Evolutionary conservation across 2,113 vertebrate species (phyloP).

Genomic region (Gavialis gangeticus): DNA sequence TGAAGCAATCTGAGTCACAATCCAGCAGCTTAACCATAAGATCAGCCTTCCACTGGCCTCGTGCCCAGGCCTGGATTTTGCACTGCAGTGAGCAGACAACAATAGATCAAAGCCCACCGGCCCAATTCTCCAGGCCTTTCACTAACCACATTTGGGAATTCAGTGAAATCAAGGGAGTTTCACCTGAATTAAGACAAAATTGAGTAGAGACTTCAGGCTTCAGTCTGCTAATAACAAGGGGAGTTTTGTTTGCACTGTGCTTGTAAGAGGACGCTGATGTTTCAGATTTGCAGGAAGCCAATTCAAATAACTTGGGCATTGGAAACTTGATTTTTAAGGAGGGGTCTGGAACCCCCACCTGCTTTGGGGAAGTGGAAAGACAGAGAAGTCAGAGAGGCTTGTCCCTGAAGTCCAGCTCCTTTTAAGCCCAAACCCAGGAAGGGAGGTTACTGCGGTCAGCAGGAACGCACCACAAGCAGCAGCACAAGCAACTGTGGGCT

Average conservation of each 20-base stretch:
- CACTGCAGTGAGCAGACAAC: neutral
- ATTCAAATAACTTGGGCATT: fast-evolving
- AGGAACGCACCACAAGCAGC: neutral
- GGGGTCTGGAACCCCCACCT: neutral
- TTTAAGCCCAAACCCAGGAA: neutral
- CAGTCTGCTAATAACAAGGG: neutral
- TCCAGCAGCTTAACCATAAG: neutral
- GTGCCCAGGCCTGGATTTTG: neutral
- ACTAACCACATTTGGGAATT: neutral
- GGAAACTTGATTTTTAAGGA: neutral
- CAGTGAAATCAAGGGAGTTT: neutral
- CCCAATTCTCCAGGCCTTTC: no score
- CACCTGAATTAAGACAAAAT: fast-evolving
- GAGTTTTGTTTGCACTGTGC: neutral
- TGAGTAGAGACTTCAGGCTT: neutral
- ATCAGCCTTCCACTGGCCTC: neutral
- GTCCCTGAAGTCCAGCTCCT: neutral
- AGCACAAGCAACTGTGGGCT: neutral
- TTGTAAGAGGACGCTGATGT: neutral
- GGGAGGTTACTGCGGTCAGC: neutral
- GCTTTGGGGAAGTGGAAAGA: neutral
- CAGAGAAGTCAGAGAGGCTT: neutral
- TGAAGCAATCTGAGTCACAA: neutral
- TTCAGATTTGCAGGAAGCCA: neutral
- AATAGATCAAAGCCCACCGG: neutral